Percentiles rank a stretch among this genome's conserved stretches.
Conservation (phyloP, 2,888 invertebrate species). For the Norana najaformis region DNA sequence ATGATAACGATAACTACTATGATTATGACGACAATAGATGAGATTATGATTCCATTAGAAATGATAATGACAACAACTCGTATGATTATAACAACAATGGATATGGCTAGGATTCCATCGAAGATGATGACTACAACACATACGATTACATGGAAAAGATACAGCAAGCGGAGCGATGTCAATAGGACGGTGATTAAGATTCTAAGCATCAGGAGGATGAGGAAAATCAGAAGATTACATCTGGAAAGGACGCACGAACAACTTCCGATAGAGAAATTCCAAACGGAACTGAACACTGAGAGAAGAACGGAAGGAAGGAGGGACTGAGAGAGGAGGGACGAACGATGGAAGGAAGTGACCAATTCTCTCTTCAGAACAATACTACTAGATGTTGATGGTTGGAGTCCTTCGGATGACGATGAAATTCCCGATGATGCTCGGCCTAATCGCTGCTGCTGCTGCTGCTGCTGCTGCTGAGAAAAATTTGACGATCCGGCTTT, state of each 20-base stretch:
- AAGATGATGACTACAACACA: neutral
- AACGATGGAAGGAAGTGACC: too few relatives aligned
- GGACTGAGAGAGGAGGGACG: too few relatives aligned
- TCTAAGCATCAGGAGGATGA: neutral
- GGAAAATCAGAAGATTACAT: neutral
- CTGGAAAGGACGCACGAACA: neutral
- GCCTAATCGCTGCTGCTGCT: neutral
- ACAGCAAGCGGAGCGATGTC: neutral
- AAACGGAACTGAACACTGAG: neutral
- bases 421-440: too few relatives aligned
- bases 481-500: neutral
- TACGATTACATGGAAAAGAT: too few relatives aligned
- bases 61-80: neutral
- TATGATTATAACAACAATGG: neutral
- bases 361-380: neutral
- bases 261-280: neutral
- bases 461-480: neutral
- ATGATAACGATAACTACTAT: neutral
- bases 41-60: neutral
- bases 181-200: neutral
- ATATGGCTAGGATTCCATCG: too few relatives aligned
- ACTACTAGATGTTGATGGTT: neutral
- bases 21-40: too few relatives aligned
- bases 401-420: neutral
- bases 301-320: neutral